phyloP scores from a whole-genome alignment of 2,888 invertebrate species.

The Minunthozetes semirufus region DNA sequence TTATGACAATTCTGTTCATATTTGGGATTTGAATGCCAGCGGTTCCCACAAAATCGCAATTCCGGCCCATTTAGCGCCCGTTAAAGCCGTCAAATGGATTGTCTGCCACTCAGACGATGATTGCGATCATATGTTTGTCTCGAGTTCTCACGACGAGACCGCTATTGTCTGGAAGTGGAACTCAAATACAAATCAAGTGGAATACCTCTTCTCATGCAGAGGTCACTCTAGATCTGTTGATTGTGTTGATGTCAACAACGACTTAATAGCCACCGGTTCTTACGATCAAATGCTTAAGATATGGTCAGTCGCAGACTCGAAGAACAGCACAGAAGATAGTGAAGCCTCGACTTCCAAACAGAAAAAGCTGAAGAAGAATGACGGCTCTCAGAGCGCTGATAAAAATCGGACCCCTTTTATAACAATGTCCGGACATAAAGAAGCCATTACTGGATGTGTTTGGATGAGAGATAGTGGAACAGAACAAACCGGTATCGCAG shows the following conservation, averaged over 20 bases:
- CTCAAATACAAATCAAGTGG: slow-evolving; percentile 63
- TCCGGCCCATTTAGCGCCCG: slow-evolving; percentile 75
- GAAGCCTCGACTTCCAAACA: slow-evolving; percentile 40
- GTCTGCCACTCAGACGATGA: slow-evolving; percentile 46
- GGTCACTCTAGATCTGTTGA: slow-evolving; percentile 91
- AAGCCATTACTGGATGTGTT: slow-evolving; percentile 65
- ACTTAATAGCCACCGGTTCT: slow-evolving; percentile 67
- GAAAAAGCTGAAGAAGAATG: slow-evolving; percentile 38
- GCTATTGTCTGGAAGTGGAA: slow-evolving; percentile 85
- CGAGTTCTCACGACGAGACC: slow-evolving; percentile 83
- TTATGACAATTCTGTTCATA: slow-evolving; percentile 83
- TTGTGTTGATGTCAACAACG: slow-evolving; percentile 57
- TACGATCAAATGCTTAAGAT: slow-evolving; percentile 89
- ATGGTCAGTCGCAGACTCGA: slow-evolving; percentile 59
- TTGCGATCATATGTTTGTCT: slow-evolving; percentile 46
- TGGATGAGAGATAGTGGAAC: slow-evolving; percentile 55
- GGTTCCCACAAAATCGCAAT: slow-evolving; percentile 76
- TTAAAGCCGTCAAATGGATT: slow-evolving; percentile 84
- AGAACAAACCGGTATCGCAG: slow-evolving; percentile 54
- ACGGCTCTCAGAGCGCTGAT: slow-evolving; percentile 44
- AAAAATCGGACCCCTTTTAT: slow-evolving; percentile 61
- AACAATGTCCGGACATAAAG: slow-evolving; percentile 85
- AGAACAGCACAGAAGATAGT: slow-evolving; percentile 44
- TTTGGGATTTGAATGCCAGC: slow-evolving; percentile 67
- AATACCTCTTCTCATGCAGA: slow-evolving; percentile 70